Evolutionary conservation across 2,113 vertebrate genomes (phyloP).

Genomic region (Pseudopipra pipra): DNA sequence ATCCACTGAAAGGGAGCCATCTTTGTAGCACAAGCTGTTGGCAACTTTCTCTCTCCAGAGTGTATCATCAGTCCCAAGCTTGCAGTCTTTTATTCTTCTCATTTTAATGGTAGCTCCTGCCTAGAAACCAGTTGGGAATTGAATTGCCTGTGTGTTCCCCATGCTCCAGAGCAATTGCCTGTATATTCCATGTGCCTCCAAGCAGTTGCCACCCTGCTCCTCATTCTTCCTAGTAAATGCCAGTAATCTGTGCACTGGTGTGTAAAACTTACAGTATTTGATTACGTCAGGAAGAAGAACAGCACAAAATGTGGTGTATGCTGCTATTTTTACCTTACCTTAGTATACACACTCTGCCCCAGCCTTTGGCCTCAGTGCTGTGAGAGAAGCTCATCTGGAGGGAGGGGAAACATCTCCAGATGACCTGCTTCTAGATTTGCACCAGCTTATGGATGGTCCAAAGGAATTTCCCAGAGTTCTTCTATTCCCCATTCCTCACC

Average conservation of each 20-base stretch:
- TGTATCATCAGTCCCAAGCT: conserved; percentile 43
- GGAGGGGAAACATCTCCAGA: background rate
- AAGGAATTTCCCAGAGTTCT: background rate
- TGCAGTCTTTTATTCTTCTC: conserved; percentile 53
- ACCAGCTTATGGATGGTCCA: background rate
- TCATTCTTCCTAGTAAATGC: conserved; percentile 43
- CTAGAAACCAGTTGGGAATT: conserved; percentile 63
- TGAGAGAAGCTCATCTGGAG: background rate
- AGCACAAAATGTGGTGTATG: background rate
- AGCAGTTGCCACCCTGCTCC: conserved; percentile 48
- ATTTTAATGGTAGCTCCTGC: conserved; percentile 70
- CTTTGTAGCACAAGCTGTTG: conserved; percentile 64
- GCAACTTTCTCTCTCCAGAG: conserved; percentile 58
- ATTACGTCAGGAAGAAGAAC: background rate
- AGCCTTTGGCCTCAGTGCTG: accelerated
- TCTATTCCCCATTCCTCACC: background rate
- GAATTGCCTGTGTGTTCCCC: conserved; percentile 29
- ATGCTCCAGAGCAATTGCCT: conserved; percentile 41
- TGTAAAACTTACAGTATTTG: conserved; percentile 30
- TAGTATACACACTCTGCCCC: background rate
- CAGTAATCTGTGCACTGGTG: conserved; percentile 36
- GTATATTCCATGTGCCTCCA: conserved; percentile 3
- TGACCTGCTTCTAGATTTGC: background rate
- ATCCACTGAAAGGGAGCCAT: conserved; percentile 53
- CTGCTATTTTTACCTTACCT: background rate